These are phyloP conservation scores for Gryon sp. DNA, from an alignment of 1,140 invertebrate species.

Conservation along the genomic window DNA sequence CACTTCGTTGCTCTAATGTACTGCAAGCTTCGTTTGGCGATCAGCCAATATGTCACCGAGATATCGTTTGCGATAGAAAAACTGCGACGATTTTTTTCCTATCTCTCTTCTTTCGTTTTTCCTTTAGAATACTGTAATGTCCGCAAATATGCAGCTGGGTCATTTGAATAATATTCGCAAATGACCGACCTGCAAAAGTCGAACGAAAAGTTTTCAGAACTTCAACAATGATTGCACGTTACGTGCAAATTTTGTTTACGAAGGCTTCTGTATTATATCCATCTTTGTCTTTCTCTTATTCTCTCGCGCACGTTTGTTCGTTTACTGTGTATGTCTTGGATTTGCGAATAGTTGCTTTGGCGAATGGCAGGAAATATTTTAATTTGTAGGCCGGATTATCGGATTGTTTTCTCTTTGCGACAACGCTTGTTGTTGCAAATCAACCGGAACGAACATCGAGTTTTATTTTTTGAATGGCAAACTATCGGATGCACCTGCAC, in stretches of 20 bases:
- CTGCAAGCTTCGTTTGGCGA: constrained; percentile 71
- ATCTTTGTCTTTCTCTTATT: too few relatives aligned
- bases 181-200: constrained; percentile 15
- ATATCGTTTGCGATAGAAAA: constrained; percentile 72
- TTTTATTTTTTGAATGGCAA: constrained; percentile 12
- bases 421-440: constrained; percentile 16
- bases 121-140: too few relatives aligned
- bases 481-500: neutral
- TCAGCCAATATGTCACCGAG: constrained; percentile 69
- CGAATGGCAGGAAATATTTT: constrained; percentile 16
- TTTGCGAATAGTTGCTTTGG: neutral
- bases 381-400: constrained; percentile 15
- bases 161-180: constrained; percentile 49
- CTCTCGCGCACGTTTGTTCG: too few relatives aligned
- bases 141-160: constrained; percentile 21
- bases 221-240: constrained; percentile 37
- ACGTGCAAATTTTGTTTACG: constrained; percentile 30
- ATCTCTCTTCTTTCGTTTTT: constrained; percentile 18
- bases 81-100: constrained; percentile 68
- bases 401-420: constrained; percentile 6
- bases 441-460: neutral
- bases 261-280: neutral
- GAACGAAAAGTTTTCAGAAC: constrained; percentile 32
- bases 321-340: constrained; percentile 9
- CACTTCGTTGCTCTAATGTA: constrained; percentile 57